Base-by-base conservation (phyloP, 2,113 vertebrate genomes). In the Hyaena hyaena region DNA sequence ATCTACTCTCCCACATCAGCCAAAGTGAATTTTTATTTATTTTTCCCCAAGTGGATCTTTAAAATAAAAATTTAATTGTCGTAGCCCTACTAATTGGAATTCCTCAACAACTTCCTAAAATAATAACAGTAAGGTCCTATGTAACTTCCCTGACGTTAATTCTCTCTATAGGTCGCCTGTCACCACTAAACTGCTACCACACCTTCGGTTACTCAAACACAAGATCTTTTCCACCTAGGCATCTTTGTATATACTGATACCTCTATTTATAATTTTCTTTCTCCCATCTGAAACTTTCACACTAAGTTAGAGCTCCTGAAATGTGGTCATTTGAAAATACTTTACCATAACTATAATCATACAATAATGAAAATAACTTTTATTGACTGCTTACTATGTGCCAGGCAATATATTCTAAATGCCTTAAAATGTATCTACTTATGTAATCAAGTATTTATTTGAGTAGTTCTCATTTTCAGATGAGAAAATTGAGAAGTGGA, bases 271-370 rank as follows among this genome's bases (percentile, higher is more conserved):
- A 88, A 95, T 61, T 66, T 12, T 21, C 55, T 73, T 50, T 61
- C 45, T 84, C 28, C 43, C 86, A 48, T 73, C 85, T 86, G 45
- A 93, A 96, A 96, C 10, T 90, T 95, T 66, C 82, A 84, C 33
- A 83, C 15, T 84, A 93, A 90, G 1, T 89, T 86, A 95, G 26
- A 35, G 80, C 31, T 23, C 19, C 26, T 89, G 31, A 50, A 73
- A 58, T 61, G 81, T 4, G 93, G 33, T 95, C 53, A 77, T 2
- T 88, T 88, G 71, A 96, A 96, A 97, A 96, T 39, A 95, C 17
- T 83, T 65, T 77, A 90, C 50, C n/a, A 28, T 35, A 97, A 86
- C 28, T 73, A 68, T 17, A 88, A 91, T 58, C 48, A 87, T 33
- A 76, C 3, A 84, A 63, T 58, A 88, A 58, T 69, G 86, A 84